Evolutionary conservation across 2,797 vertebrate genomes (phyloP).

Genomic region (Peromyscus melanophrys): DNA sequence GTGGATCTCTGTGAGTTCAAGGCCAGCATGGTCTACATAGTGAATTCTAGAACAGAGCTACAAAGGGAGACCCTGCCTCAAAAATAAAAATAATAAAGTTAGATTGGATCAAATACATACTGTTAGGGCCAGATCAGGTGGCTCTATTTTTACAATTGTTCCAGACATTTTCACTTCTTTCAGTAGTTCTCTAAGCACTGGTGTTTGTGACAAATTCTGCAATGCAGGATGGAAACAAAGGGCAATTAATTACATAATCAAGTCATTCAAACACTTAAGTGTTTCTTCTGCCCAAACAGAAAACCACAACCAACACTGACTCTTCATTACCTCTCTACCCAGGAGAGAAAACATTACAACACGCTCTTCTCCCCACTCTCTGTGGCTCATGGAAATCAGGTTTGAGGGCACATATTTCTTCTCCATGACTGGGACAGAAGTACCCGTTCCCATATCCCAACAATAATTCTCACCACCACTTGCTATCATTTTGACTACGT

Average conservation of each 20-base stretch:
- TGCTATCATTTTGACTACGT: not conserved
- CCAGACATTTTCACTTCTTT: constrained; percentile 92
- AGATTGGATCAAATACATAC: constrained; percentile 81
- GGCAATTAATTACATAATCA: constrained; percentile 44
- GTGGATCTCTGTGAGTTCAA: not conserved
- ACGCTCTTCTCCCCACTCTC: rapidly evolving
- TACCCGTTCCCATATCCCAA: too few relatives aligned
- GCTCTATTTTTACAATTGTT: constrained; percentile 90
- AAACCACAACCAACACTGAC: not conserved
- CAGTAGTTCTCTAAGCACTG: constrained; percentile 93
- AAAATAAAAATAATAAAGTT: not conserved
- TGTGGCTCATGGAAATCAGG: not conserved
- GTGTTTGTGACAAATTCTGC: constrained; percentile 98
- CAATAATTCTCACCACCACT: not conserved
- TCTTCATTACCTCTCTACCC: not conserved
- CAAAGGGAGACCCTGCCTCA: not conserved
- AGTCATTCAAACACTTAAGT: constrained; percentile 25
- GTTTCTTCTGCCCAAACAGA: constrained; percentile 18
- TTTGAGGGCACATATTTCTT: not conserved
- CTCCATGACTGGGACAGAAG: not conserved
- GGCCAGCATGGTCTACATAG: not conserved
- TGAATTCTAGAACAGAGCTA: not conserved
- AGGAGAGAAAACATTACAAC: not conserved
- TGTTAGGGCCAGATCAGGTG: constrained; percentile 88
- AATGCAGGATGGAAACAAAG: constrained; percentile 16